A percentile compares a stretch with the other conserved stretches of the same genome.
These are phyloP conservation scores for Nilaparvata lugens DNA, from an alignment of 1,140 invertebrate species.

Conservation along the genomic window DNA sequence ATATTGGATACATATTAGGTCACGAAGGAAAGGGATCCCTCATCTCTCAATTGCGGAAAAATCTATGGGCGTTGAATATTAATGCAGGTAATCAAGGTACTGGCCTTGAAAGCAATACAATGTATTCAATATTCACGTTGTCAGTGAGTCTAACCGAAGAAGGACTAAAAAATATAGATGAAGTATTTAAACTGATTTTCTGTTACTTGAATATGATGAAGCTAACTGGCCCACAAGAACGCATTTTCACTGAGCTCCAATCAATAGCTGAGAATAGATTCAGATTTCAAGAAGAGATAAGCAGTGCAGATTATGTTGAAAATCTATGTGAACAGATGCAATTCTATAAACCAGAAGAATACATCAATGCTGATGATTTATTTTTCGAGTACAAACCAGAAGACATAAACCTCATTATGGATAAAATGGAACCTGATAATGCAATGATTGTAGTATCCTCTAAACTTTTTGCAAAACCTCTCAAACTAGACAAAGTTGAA, in stretches of 20 bases:
- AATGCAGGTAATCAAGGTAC: constrained; percentile 61
- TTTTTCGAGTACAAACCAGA: constrained; percentile 73
- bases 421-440: constrained; percentile 54
- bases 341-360: constrained; percentile 63
- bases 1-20: constrained; percentile 72
- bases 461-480: constrained; percentile 37
- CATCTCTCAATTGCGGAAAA: constrained; percentile 68
- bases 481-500: constrained; percentile 51
- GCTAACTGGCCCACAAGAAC: constrained; percentile 47
- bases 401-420: constrained; percentile 53
- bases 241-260: constrained; percentile 67
- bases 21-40: constrained; percentile 84
- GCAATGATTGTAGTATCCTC: constrained; percentile 65
- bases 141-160: constrained; percentile 68
- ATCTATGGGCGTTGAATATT: constrained; percentile 77
- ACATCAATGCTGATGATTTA: constrained; percentile 57
- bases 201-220: constrained; percentile 63
- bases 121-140: constrained; percentile 53
- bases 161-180: constrained; percentile 58
- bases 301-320: constrained; percentile 70
- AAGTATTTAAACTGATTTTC: constrained; percentile 59
- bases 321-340: constrained; percentile 69
- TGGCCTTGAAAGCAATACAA: constrained; percentile 48
- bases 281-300: constrained; percentile 54
- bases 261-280: constrained; percentile 55